Evolutionary conservation across 2,797 vertebrate genomes (phyloP), one percentile per base, ranked within the genome.

Genomic region (Zenarchopterus dispar): DNA sequence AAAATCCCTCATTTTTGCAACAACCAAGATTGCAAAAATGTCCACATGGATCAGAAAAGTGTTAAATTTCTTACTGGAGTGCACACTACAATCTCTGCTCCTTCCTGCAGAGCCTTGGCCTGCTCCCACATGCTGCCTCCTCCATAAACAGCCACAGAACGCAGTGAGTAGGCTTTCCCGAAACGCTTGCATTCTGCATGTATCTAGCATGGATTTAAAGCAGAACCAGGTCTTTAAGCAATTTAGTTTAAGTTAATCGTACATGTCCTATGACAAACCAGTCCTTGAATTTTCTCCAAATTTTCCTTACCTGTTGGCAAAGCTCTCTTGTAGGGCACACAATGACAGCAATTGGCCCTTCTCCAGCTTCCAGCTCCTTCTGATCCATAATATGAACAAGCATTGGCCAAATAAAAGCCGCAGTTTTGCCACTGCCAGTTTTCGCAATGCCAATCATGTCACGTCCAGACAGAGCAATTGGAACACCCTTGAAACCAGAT

Each of bases 101-200:
- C 98, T 68, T 99, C 98, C 87, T 99, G 98, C 64, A 99, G 93
- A 58, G 97, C 97, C 67, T 99, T 99, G 84, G 98, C 97, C 73
- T 99, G 98, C 79, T 99, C 98, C 98, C 98, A 99, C 98, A 99
- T 99, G 91, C 97, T 99, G 62, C 98, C 98, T 60, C 98, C 98
- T 85, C 98, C 98, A 5, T 99, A 99, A n/a, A 99, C 97, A 0
- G 98, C 97, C 66, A 99, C 97, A 0, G 98, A 99, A 46, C 97
- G 96, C 87, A 99, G 86, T 17, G 97, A 98, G 59, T 99, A 99
- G 0, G 95, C 97, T 86, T 99, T 99, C 16, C 98, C 98, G 62
- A 99, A 99, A 56, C 97, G 96, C 83, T 99, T 99, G 70, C 98
- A 99, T 82, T 99, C 98, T 0, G 95, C 91, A 71, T 99, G 97